Percentiles rank a stretch among this genome's conserved stretches.
These are phyloP conservation scores for Leptocoma aspasia DNA, from an alignment of 2,113 vertebrate species.

Conservation along the genomic window DNA sequence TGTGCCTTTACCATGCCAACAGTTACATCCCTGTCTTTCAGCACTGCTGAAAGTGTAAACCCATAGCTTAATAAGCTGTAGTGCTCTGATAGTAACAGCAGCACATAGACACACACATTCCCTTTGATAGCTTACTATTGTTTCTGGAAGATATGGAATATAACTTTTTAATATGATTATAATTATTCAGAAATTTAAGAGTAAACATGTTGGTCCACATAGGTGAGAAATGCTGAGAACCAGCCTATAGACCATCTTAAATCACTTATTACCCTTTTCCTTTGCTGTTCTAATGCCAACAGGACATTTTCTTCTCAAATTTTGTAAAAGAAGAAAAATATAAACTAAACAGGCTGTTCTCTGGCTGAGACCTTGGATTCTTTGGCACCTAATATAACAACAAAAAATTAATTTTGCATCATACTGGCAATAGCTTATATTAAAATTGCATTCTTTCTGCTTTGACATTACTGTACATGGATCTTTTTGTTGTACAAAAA, in stretches of 20 bases:
- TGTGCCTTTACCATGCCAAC: not conserved
- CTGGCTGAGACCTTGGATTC: slow-evolving; percentile 49
- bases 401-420: slow-evolving; percentile 45
- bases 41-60: not conserved
- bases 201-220: not conserved
- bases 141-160: not conserved
- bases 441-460: slow-evolving; percentile 36
- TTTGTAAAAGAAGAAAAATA: slow-evolving; percentile 17
- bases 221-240: not conserved
- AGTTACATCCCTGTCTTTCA: not conserved
- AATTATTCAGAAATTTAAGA: not conserved
- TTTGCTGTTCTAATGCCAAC: not conserved
- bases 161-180: not conserved
- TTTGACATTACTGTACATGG: slow-evolving; percentile 15
- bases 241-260: not conserved
- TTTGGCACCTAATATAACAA: slow-evolving; percentile 57
- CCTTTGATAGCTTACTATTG: not conserved
- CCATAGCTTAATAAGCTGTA: not conserved
- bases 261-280: not conserved
- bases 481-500: slow-evolving; percentile 14
- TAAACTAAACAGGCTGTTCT: slow-evolving; percentile 38
- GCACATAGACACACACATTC: rapidly evolving
- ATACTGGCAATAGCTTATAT: slow-evolving; percentile 19
- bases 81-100: not conserved
- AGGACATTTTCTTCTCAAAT: not conserved